A percentile compares a stretch with the other conserved stretches of the same genome.
Evolutionary conservation across 2,888 invertebrate genomes (phyloP).

Genomic region (Epistrophe grossulariae): DNA sequence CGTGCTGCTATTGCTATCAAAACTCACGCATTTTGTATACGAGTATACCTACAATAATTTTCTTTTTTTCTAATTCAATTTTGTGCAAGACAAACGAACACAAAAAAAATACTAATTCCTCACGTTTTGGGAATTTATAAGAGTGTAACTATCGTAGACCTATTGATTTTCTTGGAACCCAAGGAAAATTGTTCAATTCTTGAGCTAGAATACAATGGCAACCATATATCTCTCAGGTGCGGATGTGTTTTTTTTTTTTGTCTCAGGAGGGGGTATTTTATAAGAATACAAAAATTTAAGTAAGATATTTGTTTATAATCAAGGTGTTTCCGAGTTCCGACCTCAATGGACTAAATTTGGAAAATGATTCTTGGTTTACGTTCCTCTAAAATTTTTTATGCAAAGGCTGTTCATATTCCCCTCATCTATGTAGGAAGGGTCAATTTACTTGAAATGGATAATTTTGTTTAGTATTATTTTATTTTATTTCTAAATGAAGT

Average conservation of each 20-base stretch:
- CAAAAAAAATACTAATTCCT: constrained; percentile 63
- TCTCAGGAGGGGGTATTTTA: neutral
- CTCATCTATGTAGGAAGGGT: too few relatives aligned
- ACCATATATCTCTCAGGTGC: neutral
- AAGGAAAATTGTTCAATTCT: constrained; percentile 15
- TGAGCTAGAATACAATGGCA: neutral
- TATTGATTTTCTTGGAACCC: neutral
- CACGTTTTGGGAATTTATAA: constrained; percentile 63
- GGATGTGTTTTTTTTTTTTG: neutral
- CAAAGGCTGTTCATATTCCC: too few relatives aligned
- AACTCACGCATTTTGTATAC: constrained; percentile 21
- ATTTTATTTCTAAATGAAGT: too few relatives aligned
- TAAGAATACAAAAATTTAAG: too few relatives aligned
- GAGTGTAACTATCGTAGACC: constrained; percentile 16
- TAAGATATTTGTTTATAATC: too few relatives aligned
- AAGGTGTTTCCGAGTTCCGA: too few relatives aligned
- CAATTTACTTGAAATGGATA: too few relatives aligned
- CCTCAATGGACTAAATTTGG: too few relatives aligned
- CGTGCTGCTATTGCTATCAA: constrained; percentile 44
- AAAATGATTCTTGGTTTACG: too few relatives aligned
- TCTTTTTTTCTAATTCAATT: constrained; percentile 47
- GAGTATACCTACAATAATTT: neutral
- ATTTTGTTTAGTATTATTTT: too few relatives aligned
- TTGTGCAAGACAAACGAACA: neutral
- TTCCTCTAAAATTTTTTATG: too few relatives aligned